A percentile compares a stretch with the other conserved stretches of the same genome.
phyloP scores from a whole-genome alignment of 2,888 invertebrate species.

The Girardia tigrina region DNA sequence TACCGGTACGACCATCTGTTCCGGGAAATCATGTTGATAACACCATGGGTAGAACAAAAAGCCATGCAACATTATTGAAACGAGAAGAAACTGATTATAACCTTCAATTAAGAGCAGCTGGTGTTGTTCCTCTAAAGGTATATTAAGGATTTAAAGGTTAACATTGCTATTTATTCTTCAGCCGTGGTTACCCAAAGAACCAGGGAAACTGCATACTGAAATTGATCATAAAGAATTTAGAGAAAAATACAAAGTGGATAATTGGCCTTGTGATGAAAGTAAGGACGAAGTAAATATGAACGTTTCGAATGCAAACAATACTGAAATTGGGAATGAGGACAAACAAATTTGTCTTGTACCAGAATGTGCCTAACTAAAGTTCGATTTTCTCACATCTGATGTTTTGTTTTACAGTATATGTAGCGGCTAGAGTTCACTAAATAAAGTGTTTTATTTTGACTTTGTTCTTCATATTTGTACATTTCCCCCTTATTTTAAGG shows the following conservation, averaged over 20 bases:
- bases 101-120: background rate
- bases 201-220: background rate
- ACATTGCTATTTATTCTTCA: background rate
- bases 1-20: slow-evolving; percentile 40
- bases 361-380: background rate
- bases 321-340: background rate
- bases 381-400: background rate
- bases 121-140: background rate
- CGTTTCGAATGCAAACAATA: background rate
- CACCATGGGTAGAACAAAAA: slow-evolving; percentile 26
- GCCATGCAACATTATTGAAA: background rate
- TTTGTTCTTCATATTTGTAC: too few species aligned
- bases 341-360: background rate
- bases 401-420: too few species aligned
- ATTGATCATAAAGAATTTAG: background rate
- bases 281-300: background rate
- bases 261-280: slow-evolving; percentile 11
- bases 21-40: slow-evolving; percentile 30
- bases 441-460: too few species aligned
- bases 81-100: slow-evolving; percentile 3
- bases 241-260: background rate
- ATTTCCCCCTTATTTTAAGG: too few species aligned
- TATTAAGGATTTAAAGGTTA: background rate
- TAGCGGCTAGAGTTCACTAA: too few species aligned
- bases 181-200: slow-evolving; percentile 18